Base-by-base conservation (phyloP, 2,797 vertebrate genomes). In the Lacerta bilineata region DNA sequence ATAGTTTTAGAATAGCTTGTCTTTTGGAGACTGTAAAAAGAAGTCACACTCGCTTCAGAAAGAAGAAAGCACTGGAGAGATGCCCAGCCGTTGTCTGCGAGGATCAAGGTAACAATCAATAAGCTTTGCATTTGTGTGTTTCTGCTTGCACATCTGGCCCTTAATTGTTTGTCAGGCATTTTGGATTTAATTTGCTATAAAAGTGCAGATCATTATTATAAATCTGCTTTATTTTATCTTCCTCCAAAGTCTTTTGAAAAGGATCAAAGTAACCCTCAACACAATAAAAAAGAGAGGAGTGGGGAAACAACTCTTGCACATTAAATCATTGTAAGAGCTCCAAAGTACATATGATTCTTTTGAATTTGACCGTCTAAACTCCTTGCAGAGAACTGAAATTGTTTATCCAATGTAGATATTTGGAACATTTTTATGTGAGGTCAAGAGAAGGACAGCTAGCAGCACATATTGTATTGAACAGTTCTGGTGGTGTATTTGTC, bases 381-480 rank as follows among this genome's bases (percentile, higher is more conserved):
- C 11, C 72, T 46, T 64, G 18, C 66, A 1, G 0, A 1, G 18
- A 80, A 68, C 17, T 80, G 39, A 84, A 68, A 55, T 80, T 79
- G 27, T 87, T 84, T 74, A 84, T 66, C 59, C 39, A 17, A 55
- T 17, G 7, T 36, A 72, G n/a, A 87, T 87, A 79, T 80, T 17
- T 84, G 55, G 59, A 79, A 74, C 46, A 7, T 66, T 74, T 72
- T 39, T 71, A 66, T 76, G 1, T 39, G 17, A 8, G 17, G 82
- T 50, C 68, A 2, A 75, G 10, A 33, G 75, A 88, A 90, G 83
- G 10, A 0, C 3, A 87, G 43, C 25, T 66, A 71, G n/a, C 25
- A 1, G 0, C 46, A n/a, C 0, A 7, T 50, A 27, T 33, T 71
- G 2, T 0, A 77, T 5, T 68, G 0, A 11, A 39, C 1, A 0